Evolutionary conservation across 1,140 invertebrate genomes (phyloP).

Genomic region (Orchestia grillus): DNA sequence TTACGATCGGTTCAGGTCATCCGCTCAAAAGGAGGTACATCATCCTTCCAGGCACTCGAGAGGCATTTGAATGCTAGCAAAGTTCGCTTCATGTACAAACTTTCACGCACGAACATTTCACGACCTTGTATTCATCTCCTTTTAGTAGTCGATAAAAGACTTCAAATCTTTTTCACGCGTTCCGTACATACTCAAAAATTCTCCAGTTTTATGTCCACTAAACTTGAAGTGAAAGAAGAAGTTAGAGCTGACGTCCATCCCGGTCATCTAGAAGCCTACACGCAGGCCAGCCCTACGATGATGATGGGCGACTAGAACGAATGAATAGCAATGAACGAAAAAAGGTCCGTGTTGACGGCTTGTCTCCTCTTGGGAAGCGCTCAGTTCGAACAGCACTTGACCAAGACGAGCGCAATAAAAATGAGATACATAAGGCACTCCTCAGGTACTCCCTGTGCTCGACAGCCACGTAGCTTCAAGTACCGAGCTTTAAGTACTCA

Average conservation of each 20-base stretch:
- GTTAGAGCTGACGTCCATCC: background rate
- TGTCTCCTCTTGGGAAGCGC: background rate
- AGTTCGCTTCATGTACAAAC: background rate
- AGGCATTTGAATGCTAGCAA: background rate
- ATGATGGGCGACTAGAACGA: background rate
- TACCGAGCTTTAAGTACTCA: background rate
- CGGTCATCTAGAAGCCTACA: background rate
- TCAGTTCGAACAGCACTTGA: conserved; percentile 25
- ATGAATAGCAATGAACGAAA: conserved; percentile 32
- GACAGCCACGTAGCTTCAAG: background rate
- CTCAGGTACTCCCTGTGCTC: background rate
- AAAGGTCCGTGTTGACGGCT: conserved; percentile 23
- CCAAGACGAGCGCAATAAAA: conserved; percentile 21
- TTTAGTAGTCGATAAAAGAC: background rate
- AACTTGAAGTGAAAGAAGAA: background rate
- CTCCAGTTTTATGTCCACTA: background rate
- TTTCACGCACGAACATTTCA: background rate
- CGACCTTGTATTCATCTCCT: background rate
- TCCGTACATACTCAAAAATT: background rate
- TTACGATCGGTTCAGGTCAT: background rate
- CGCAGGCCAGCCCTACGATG: background rate
- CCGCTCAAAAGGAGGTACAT: background rate
- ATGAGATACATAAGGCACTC: background rate
- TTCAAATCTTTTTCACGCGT: background rate
- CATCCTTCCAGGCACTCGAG: background rate